These are phyloP conservation scores for Hydrozoanthus gracilis DNA, from an alignment of 92 coral and sea anemone genomes.

Conservation along the genomic window DNA sequence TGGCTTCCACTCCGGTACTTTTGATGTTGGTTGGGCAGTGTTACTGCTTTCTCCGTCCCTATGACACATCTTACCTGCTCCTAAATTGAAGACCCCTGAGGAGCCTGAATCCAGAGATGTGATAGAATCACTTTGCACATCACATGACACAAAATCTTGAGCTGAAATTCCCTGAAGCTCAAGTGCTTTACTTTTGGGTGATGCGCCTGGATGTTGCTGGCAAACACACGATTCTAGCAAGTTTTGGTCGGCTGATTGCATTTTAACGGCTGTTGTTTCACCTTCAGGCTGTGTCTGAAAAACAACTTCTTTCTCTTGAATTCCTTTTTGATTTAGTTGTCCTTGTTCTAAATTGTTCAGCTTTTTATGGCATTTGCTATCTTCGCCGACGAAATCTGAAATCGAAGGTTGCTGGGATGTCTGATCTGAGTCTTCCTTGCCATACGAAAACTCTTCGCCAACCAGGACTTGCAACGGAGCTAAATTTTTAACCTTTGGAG, in stretches of 20 bases:
- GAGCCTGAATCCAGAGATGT: slow-evolving; percentile 64
- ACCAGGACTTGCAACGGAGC: background rate
- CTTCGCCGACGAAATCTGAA: background rate
- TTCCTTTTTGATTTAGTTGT: background rate
- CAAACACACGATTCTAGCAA: slow-evolving; percentile 3
- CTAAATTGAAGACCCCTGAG: slow-evolving; percentile 31
- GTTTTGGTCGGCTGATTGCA: slow-evolving; percentile 5
- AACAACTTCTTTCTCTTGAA: background rate
- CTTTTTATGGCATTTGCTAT: background rate
- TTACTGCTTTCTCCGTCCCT: background rate
- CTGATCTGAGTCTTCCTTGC: background rate
- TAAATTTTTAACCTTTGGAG: slow-evolving; percentile 52
- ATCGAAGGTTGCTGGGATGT: background rate
- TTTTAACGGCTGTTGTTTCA: background rate
- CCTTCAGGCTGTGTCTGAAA: slow-evolving; percentile 2
- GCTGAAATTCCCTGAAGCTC: background rate
- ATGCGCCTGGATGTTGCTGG: background rate
- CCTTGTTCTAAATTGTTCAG: slow-evolving; percentile 21
- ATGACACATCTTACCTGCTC: slow-evolving; percentile 21
- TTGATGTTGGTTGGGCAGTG: slow-evolving; percentile 16
- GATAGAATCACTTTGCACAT: slow-evolving; percentile 63
- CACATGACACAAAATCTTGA: background rate
- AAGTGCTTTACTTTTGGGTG: background rate
- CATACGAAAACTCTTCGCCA: background rate
- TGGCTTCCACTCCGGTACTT: slow-evolving; percentile 29